Conservation (phyloP, 2,888 invertebrate genomes). For the Cenopis cana region DNA sequence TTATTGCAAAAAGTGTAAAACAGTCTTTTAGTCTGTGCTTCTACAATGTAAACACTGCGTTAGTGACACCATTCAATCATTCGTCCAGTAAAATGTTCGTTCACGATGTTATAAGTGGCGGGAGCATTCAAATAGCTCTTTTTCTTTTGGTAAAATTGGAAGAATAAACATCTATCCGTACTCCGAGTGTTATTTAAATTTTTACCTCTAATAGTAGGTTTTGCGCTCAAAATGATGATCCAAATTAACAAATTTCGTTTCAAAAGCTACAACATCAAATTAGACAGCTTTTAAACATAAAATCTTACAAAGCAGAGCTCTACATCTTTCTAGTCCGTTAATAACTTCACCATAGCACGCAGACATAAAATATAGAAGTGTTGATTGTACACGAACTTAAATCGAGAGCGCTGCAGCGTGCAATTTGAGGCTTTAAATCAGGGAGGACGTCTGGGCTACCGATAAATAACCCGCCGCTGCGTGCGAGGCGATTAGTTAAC, state of each 20-base stretch:
- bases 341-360: slow-evolving; percentile 46
- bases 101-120: too few relatives aligned
- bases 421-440: slow-evolving; percentile 83
- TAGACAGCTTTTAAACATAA: not conserved
- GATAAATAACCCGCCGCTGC: slow-evolving; percentile 74
- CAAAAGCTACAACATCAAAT: not conserved
- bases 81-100: too few relatives aligned
- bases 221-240: not conserved
- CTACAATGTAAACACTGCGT: too few relatives aligned
- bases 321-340: slow-evolving; percentile 26
- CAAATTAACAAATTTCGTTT: not conserved
- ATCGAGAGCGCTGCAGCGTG: slow-evolving; percentile 67
- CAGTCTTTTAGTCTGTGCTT: too few relatives aligned
- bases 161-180: too few relatives aligned
- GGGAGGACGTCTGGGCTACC: slow-evolving; percentile 72
- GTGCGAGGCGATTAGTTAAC: slow-evolving; percentile 75
- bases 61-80: too few relatives aligned
- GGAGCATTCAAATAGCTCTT: too few relatives aligned
- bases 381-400: slow-evolving; percentile 65
- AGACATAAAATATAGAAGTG: slow-evolving; percentile 52
- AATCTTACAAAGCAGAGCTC: not conserved
- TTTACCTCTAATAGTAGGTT: too few relatives aligned
- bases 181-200: too few relatives aligned
- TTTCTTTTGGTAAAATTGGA: too few relatives aligned
- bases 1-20: too few relatives aligned